A percentile compares a stretch with the other conserved stretches of the same genome.
These are phyloP conservation scores for Stegodyphus dumicola DNA, from an alignment of 1,140 invertebrate genomes.

Conservation along the genomic window DNA sequence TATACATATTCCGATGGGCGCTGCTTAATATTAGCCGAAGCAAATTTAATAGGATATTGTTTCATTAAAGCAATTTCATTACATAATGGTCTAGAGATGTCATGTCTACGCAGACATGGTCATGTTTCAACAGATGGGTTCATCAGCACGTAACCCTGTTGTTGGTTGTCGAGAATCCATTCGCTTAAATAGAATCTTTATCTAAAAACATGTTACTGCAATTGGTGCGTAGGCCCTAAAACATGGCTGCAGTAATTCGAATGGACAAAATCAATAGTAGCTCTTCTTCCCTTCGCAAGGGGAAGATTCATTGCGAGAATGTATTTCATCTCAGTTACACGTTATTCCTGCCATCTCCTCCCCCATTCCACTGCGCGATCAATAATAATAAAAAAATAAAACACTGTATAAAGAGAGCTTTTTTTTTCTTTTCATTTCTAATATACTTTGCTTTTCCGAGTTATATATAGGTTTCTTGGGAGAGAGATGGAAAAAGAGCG, in stretches of 20 bases:
- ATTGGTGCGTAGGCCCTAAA: not conserved
- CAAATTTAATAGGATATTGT: no score
- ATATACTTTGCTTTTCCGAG: not conserved
- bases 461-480: slow-evolving; percentile 34
- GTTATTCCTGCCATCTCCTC: not conserved
- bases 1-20: no score
- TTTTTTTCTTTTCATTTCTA: slow-evolving; percentile 33
- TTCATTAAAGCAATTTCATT: no score
- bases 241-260: slow-evolving; percentile 38
- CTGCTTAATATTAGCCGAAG: no score
- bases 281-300: slow-evolving; percentile 17
- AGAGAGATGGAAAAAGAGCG: no score
- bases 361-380: slow-evolving; percentile 12
- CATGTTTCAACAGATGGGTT: no score
- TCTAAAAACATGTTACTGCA: no score
- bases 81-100: no score
- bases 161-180: no score
- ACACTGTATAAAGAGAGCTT: slow-evolving; percentile 33
- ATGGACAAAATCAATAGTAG: slow-evolving; percentile 55
- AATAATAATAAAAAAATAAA: slow-evolving; percentile 29
- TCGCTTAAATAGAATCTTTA: no score
- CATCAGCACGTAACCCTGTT: no score
- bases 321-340: slow-evolving; percentile 57
- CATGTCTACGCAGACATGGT: no score
- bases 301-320: slow-evolving; percentile 51